Conservation (phyloP, 2,888 invertebrate genomes). For the Theretra japonica region DNA sequence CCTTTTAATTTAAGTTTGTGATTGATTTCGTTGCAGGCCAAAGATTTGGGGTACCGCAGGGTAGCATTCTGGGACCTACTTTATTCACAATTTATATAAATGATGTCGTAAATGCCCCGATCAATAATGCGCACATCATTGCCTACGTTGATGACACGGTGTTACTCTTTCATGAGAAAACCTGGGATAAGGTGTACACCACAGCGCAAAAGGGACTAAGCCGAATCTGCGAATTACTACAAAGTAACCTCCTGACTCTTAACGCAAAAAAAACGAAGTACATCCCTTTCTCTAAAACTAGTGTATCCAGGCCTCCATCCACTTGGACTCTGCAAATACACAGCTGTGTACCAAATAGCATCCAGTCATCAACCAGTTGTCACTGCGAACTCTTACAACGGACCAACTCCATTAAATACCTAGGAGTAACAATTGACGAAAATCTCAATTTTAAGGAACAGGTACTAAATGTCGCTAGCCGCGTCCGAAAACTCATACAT, state of each 20-base stretch:
- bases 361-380: background rate
- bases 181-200: background rate
- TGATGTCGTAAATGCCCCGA: background rate
- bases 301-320: background rate
- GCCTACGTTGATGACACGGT: slow-evolving; percentile 5
- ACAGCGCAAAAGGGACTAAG: background rate
- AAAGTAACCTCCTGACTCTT: background rate
- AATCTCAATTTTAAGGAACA: no score
- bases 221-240: background rate
- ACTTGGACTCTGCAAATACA: background rate
- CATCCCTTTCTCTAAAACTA: background rate
- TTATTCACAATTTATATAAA: slow-evolving; percentile 17
- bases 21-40: no score
- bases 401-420: background rate
- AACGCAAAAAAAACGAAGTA: slow-evolving; percentile 1
- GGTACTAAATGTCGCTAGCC: no score
- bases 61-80: slow-evolving; percentile 9
- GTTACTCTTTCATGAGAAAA: background rate
- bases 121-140: background rate
- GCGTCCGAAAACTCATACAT: no score
- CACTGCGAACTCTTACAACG: background rate
- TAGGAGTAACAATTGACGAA: no score
- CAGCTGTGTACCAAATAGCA: background rate
- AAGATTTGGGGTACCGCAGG: slow-evolving; percentile 21
- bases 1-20: no score